Evolutionary conservation across 2,113 vertebrate genomes (phyloP).

Genomic region (Megalops atlanticus): DNA sequence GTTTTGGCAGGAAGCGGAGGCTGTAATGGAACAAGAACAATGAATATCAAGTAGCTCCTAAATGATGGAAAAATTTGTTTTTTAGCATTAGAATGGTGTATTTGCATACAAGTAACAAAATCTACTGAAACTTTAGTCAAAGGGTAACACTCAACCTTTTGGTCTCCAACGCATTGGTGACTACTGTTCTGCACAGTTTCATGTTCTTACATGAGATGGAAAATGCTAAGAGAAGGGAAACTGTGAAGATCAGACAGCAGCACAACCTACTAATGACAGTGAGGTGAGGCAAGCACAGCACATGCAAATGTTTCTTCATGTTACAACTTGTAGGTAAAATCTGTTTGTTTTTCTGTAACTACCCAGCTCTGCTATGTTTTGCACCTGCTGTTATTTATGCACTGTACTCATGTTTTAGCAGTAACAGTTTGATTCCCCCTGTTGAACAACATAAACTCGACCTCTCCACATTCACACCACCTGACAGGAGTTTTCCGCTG

Average conservation of each 20-base stretch:
- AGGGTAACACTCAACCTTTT: neutral
- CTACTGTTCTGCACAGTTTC: slow-evolving; percentile 10
- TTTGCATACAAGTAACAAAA: neutral
- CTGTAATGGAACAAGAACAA: too few relatives aligned
- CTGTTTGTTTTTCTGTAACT: too few relatives aligned
- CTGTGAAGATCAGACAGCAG: neutral
- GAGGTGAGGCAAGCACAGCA: neutral
- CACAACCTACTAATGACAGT: neutral
- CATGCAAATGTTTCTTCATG: too few relatives aligned
- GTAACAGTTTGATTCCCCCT: slow-evolving; percentile 7
- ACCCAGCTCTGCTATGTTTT: neutral
- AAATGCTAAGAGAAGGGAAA: neutral
- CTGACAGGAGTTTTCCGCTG: slow-evolving; percentile 29
- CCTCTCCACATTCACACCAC: slow-evolving; percentile 24
- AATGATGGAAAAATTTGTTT: neutral
- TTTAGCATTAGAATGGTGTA: neutral
- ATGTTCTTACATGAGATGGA: neutral
- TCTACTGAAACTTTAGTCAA: neutral
- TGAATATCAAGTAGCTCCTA: neutral
- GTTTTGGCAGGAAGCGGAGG: too few relatives aligned
- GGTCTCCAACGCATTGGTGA: slow-evolving; percentile 37
- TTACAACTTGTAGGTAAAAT: neutral
- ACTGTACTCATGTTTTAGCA: neutral
- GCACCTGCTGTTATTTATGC: slow-evolving; percentile 17
- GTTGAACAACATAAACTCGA: neutral